Base-by-base conservation (phyloP, 2,113 vertebrate species). In the Motacilla alba region DNA sequence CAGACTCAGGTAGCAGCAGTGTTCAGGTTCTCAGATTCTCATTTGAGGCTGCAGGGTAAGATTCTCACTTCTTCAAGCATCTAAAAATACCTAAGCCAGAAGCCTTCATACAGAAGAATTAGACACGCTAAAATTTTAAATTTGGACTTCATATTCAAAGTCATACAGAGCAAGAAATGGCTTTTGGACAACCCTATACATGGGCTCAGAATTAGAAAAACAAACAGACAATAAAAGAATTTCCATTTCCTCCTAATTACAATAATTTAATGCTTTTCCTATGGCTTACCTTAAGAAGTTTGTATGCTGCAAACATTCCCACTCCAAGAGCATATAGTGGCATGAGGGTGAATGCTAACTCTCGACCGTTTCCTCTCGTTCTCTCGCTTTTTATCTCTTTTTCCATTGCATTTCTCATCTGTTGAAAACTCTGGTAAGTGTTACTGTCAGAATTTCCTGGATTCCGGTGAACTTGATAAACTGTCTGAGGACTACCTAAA, bases 291-390 rank as follows among this genome's bases (percentile, higher is more conserved):
- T 99, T 99, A 49, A 99, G 69, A 76, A 99, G 98, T 96, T 99
- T 99, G 96, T 99, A 99, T 6, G 97, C 98, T n/a, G 98, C 99
- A 95, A 99, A 99, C 69, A 98, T 96, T 37, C 98, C 99, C 22
- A 99, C 98, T 56, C 98, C 98, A 49, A 99, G 97, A 78, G 98
- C 98, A 53, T 99, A 99, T 43, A 99, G 93, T 0, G 99, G 99
- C 98, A 99, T 99, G 39, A 99, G 98, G 1, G 98, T 99, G 87
- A 99, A 98, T n/a, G 98, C 98, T 31, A 98, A 98, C 87, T 98
- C 98, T 95, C 98, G 99, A 93, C 91, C 98, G 91, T 95, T 98
- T 83, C 98, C 93, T 87, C 98, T 98, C 63, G 76, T 98, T 80
- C 98, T 98, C 88, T 99, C 98, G 0, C 39, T 96, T 94, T 98